Evolutionary conservation across 2,797 vertebrate genomes (phyloP).

Genomic region (Enteromius afrohamiltoni): DNA sequence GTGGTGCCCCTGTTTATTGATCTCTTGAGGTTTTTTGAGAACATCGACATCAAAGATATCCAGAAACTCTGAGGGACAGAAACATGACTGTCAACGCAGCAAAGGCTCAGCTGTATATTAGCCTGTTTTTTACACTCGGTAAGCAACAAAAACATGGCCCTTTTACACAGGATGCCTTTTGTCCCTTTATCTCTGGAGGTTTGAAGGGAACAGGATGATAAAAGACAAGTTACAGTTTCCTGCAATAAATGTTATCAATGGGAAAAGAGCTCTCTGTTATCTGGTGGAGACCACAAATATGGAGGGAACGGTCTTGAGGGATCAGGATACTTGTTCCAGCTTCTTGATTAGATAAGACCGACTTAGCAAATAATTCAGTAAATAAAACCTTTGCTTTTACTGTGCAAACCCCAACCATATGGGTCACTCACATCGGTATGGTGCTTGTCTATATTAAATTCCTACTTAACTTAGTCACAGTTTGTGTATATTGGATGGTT

Average conservation of each 20-base stretch:
- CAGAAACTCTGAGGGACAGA: conserved; percentile 78
- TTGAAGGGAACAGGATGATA: not conserved
- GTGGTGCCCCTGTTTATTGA: conserved; percentile 85
- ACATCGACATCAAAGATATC: conserved; percentile 80
- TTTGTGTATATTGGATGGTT: not conserved
- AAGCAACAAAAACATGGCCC: not conserved
- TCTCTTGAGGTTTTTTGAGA: conserved; percentile 73
- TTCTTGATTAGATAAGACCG: not conserved
- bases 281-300: not conserved
- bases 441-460: not conserved
- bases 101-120: not conserved
- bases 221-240: not conserved
- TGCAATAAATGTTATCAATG: not conserved
- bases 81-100: not conserved
- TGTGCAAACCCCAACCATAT: not conserved
- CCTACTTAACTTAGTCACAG: not conserved
- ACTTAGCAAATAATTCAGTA: not conserved
- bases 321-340: not conserved
- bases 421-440: not conserved
- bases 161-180: not conserved
- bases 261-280: not conserved
- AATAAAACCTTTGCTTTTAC: not conserved
- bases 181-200: not conserved
- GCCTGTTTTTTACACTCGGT: not conserved
- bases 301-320: not conserved